Conservation (phyloP, 2,113 vertebrate genomes). For the Semnornis frantzii region DNA sequence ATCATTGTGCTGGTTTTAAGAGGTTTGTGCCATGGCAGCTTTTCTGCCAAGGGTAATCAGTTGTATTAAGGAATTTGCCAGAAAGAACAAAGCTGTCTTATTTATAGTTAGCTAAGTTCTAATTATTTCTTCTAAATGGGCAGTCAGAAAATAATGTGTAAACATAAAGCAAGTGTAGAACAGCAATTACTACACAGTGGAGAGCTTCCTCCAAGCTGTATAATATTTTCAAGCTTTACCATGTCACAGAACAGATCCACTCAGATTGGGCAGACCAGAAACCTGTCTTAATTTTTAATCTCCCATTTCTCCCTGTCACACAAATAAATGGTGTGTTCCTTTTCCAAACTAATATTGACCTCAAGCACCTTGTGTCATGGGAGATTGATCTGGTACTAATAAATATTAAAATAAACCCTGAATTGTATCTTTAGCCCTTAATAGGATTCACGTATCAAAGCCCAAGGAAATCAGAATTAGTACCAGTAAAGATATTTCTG, state of each 20-base stretch:
- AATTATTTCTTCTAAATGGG: conserved; percentile 67
- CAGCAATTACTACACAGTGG: conserved; percentile 1
- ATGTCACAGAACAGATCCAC: not conserved
- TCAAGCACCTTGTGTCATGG: not conserved
- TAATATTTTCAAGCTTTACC: not conserved
- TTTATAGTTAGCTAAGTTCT: conserved; percentile 68
- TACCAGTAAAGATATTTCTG: not conserved
- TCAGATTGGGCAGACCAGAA: not conserved
- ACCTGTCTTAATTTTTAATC: not conserved
- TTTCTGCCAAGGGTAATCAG: conserved; percentile 68
- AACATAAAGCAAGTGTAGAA: conserved; percentile 43
- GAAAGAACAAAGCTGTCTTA: conserved; percentile 71
- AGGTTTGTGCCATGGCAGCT: conserved; percentile 37
- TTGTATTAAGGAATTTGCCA: conserved; percentile 68
- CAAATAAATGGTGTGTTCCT: not conserved
- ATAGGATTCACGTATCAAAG: not conserved
- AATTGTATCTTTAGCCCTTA: not conserved
- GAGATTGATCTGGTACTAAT: not conserved
- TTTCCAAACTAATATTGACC: not conserved
- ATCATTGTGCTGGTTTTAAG: conserved; percentile 71
- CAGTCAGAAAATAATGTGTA: conserved; percentile 54
- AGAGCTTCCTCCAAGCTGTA: not conserved
- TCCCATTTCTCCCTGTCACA: not conserved
- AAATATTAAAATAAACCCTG: not conserved
- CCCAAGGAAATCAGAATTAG: not conserved